Evolutionary conservation across 2,797 vertebrate genomes (phyloP), one percentile per base, ranked within the genome.

Genomic region (Lophius americanus): DNA sequence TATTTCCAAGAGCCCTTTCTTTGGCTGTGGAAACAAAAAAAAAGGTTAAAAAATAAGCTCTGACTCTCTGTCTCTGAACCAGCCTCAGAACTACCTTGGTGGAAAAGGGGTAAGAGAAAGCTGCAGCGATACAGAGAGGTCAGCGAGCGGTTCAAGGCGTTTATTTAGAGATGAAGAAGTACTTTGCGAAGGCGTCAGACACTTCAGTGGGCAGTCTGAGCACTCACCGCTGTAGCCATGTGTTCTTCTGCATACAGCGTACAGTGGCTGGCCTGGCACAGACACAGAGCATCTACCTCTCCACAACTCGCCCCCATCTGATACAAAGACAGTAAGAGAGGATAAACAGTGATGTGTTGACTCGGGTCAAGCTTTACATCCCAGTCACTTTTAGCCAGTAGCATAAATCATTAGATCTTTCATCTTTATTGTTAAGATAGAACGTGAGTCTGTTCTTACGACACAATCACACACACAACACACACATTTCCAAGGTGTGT

Each of bases 251-350:
- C 86, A 64, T 86, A 82, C 75, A 87, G 86, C 62, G 87, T 66
- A 64, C 88, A 85, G 72, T 86, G 88, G 69, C 81, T 73, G 9
- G 84, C 82, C 80, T 90, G 81, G 73, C 91, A 92, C 68, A 87
- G 63, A 79, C 92, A 92, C 86, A 78, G 73, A 3, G 33, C 62
- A 38, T 79, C 84, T 13, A 63, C 75, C 78, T 85, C 89, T 47
- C 82, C 82, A 60, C 87, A 89, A n/a, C 84, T 85, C 70, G 87
- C 85, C 72, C 85, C 88, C 84, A 86, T 74, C 92, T 92, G 79
- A 82, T 68, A 88, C 73, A 79, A 60, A 80, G 52, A 64, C 49
- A 58, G 23, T 23, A 23, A 23, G 51, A 64, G 67, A 81, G 69
- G 70, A 69, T 57, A 44, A 76, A 76, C 68, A 57, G 43, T 51